Evolutionary conservation across 2,797 vertebrate genomes (phyloP), one percentile per base, ranked within the genome.

Genomic region (Ptychadena robeensis): DNA sequence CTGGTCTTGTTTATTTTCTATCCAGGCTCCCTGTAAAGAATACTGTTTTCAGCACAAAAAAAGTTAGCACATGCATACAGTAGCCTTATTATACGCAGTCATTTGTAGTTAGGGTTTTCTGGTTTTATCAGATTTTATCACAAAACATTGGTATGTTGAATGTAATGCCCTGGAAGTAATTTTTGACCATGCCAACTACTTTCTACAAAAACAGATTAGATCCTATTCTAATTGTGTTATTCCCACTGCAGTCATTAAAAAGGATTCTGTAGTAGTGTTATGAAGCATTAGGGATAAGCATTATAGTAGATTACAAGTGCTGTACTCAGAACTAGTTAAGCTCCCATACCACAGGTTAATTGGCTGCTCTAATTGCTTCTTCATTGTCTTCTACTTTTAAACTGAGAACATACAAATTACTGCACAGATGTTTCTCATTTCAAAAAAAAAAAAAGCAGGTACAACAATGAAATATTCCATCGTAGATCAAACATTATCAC

Each of bases 361-460:
- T 84, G 64, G 66, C 63, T 15, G 4, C 28, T 69, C 70, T 80
- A 79, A 84, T 74, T 84, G 70, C 70, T 80, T 73, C 70, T 80
- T 84, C 61, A 84, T 84, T 79, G 82, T 80, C 76, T 74, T 84
- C 48, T 73, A 44, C 70, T 34, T 84, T 84, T 84, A 84, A 84
- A 84, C 65, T 79, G 70, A 80, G 53, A 84, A 84, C 74, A 27
- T 80, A 84, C 82, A 84, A 79, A 79, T 79, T 67, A 74, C 64
- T 66, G 53, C 34, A 38, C 76, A 84, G 76, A 84, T 84, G 82
- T 80, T 84, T 84, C 76, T 63, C 79, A 74, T 84, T 82, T 69
- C 27, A 6, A 30, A 73, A 69, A 63, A 30, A 73, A 69, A 63
- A 79, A 83, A 40, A 61, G 44, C 38, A 73, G 34, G 80, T 73